Base-by-base conservation (phyloP, 2,888 invertebrate species). In the Latrodectus hesperus region DNA sequence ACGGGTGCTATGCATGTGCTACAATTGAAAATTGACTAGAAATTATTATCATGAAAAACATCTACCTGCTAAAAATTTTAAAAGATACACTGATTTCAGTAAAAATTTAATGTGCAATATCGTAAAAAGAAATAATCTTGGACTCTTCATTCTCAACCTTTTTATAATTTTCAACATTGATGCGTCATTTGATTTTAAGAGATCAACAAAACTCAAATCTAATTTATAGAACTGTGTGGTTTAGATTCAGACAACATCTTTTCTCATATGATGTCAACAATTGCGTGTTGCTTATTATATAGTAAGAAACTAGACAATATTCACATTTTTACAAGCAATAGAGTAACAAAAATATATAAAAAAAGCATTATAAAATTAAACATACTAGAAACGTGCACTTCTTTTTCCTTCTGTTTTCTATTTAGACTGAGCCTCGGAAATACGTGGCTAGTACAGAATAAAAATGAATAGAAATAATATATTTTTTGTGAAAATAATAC, bases 21-120 rank as follows among this genome's bases (percentile, higher is more conserved):
- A 80, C 64, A 51, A 74, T 85, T 90, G 70, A 74, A 74, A 74
- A 74, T 26, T 11, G 74, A 55, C 10, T 17, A 1, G 60, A 53
- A 74, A 49, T 90, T 76, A 71, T 53, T 53, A 53, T 73, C 11
- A 60, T 91, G 1, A 26, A 90, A 81, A 91, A 91, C 72, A 79
- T 91, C 14, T 90, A 91, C 22, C 90, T 68, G 86, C 91, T 90
- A 65, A 88, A 85, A 71, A 88, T 91, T 22, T 91, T 90, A 91
- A n/a, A n/a, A 76, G 91, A 91, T 16, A 91, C 90, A 26, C 84
- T 90, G 60, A 82, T 91, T 38, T n/a, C 70, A n/a, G 86, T 90
- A 6, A 90, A 88, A 82, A 67, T 22, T 26, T 90, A 64, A 84
- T 80, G 81, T 51, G 14, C 38, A 88, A 91, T 76, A 22, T 91